A percentile compares a stretch with the other conserved stretches of the same genome.
Evolutionary conservation across 2,797 vertebrate species (phyloP).

Genomic region (Babyrousa celebensis): DNA sequence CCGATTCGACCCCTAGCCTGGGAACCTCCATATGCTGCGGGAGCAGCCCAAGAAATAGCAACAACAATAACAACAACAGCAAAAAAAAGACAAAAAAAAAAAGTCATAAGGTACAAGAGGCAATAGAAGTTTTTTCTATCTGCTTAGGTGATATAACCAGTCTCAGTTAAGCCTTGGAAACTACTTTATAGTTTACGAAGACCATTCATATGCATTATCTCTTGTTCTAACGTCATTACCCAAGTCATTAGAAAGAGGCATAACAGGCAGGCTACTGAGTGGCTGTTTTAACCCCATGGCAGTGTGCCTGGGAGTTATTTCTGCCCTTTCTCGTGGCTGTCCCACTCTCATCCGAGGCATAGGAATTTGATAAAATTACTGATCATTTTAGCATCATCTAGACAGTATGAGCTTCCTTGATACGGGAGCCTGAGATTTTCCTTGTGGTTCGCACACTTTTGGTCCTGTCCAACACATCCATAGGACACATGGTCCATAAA

Average conservation of each 20-base stretch:
- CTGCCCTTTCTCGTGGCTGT: background rate
- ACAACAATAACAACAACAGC: too few species aligned
- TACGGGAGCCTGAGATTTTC: background rate
- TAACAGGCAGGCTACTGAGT: rapidly evolving
- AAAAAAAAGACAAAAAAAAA: too few species aligned
- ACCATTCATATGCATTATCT: rapidly evolving
- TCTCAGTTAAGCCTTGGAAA: background rate
- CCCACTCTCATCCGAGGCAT: rapidly evolving
- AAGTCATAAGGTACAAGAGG: background rate
- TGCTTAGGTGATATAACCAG: background rate
- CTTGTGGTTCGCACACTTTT: background rate
- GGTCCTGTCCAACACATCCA: background rate
- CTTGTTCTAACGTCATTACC: rapidly evolving
- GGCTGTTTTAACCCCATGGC: background rate
- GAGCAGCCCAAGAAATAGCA: too few species aligned
- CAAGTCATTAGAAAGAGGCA: rapidly evolving
- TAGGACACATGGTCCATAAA: background rate
- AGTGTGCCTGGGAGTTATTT: background rate
- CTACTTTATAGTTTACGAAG: background rate
- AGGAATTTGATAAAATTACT: background rate
- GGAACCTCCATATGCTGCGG: too few species aligned
- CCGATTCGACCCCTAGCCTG: too few species aligned
- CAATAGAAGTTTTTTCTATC: too few species aligned
- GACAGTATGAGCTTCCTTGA: background rate
- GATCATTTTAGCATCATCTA: background rate